Percentiles rank a stretch among this genome's conserved stretches.
Conservation (phyloP, 2,113 vertebrate genomes). For the Melanerpes aurifrons region DNA sequence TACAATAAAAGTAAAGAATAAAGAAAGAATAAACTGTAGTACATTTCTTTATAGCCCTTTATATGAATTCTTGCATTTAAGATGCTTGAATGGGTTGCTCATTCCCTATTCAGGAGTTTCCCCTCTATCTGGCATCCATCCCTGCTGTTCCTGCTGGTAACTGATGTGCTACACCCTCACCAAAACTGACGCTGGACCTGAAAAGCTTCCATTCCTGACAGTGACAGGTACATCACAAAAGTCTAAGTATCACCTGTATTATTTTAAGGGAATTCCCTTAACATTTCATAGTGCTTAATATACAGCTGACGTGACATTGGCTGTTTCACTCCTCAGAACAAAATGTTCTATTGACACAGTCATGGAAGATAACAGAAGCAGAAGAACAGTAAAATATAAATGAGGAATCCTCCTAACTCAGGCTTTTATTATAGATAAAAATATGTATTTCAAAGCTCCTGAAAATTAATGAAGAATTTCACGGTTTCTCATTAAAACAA, state of each 20-base stretch:
- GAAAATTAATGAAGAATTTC: background rate
- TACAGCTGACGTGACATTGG: background rate
- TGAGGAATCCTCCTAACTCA: background rate
- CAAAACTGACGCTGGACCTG: background rate
- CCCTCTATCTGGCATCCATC: background rate
- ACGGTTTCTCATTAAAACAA: background rate
- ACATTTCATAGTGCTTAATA: background rate
- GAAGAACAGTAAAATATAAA: background rate
- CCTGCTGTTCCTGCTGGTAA: background rate
- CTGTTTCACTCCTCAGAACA: background rate
- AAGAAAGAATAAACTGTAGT: background rate
- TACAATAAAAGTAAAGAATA: background rate
- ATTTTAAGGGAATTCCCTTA: background rate
- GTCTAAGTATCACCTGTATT: background rate
- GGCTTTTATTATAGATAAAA: background rate
- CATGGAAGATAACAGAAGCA: background rate
- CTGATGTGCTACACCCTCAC: background rate
- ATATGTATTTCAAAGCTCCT: background rate
- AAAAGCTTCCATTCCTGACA: background rate
- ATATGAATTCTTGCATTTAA: background rate
- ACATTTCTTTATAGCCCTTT: background rate
- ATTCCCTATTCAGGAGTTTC: background rate
- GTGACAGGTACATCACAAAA: background rate
- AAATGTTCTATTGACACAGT: background rate
- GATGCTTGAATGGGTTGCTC: background rate